Evolutionary conservation across 2,888 invertebrate species (phyloP).

Genomic region (Eupithecia inturbata): DNA sequence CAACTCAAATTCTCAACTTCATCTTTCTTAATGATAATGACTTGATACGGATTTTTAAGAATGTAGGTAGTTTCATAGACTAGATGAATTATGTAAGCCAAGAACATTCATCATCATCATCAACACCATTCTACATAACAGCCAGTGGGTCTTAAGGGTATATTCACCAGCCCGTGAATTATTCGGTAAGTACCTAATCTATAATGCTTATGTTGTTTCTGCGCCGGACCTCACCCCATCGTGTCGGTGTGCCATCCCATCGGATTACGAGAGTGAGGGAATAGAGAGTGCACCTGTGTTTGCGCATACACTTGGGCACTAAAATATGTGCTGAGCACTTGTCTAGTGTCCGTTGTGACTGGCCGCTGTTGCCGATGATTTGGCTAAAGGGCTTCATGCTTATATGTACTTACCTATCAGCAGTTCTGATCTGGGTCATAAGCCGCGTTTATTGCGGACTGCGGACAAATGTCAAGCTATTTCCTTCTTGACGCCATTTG

Average conservation of each 20-base stretch:
- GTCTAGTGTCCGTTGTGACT: too few species aligned
- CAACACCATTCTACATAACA: background rate
- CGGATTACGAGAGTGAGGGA: too few species aligned
- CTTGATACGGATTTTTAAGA: background rate
- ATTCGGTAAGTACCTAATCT: background rate
- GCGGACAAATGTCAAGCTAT: conserved; percentile 38
- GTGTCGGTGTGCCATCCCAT: too few species aligned
- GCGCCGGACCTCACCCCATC: too few species aligned
- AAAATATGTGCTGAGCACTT: too few species aligned
- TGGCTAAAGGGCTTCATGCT: too few species aligned
- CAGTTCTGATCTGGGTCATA: background rate
- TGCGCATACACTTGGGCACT: too few species aligned
- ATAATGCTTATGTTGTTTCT: background rate
- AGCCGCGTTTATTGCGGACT: conserved; percentile 16
- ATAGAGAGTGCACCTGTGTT: too few species aligned
- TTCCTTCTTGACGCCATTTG: conserved; percentile 21
- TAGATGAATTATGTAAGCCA: background rate
- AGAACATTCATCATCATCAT: background rate
- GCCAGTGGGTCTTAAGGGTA: background rate
- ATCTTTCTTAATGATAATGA: background rate
- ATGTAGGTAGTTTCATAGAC: background rate
- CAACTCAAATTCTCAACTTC: background rate
- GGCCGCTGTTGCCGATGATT: too few species aligned
- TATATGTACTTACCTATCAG: background rate
- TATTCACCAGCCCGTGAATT: background rate